phyloP scores from a whole-genome alignment of 1,140 invertebrate genomes.

The Latrodectus geometricus region DNA sequence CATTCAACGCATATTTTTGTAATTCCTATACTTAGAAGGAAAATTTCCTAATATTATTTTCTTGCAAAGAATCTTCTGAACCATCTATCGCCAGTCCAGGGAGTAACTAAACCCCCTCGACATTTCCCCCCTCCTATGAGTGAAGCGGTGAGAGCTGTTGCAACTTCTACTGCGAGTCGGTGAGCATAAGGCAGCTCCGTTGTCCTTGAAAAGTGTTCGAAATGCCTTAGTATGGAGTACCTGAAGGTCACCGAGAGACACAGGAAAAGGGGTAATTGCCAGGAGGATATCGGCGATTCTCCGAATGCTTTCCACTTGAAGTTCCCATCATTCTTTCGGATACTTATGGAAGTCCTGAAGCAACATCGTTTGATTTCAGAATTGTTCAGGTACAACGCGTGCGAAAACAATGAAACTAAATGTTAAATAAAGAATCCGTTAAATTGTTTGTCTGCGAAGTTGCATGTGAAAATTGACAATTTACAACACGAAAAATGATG shows the following conservation, averaged over 20 bases:
- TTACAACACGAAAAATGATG: too few relatives aligned
- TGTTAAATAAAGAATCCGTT: background rate
- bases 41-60: too few relatives aligned
- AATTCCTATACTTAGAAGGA: too few relatives aligned
- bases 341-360: constrained; percentile 22
- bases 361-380: background rate
- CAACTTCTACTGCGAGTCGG: background rate
- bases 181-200: background rate
- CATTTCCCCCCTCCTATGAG: background rate
- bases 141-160: background rate
- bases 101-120: background rate
- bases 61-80: too few relatives aligned
- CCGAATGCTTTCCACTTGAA: background rate
- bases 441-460: background rate
- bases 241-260: constrained; percentile 48
- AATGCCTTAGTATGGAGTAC: constrained; percentile 19
- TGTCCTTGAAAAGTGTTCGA: constrained; percentile 37
- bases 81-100: background rate
- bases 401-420: background rate
- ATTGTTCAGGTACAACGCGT: background rate
- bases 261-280: constrained; percentile 58
- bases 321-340: constrained; percentile 40
- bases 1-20: too few relatives aligned
- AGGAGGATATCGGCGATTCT: background rate
- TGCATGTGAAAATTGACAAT: too few relatives aligned